A percentile compares a stretch with the other conserved stretches of the same genome.
phyloP scores from a whole-genome alignment of 2,797 vertebrate genomes.

The Sternarchorhynchus goeldii region DNA sequence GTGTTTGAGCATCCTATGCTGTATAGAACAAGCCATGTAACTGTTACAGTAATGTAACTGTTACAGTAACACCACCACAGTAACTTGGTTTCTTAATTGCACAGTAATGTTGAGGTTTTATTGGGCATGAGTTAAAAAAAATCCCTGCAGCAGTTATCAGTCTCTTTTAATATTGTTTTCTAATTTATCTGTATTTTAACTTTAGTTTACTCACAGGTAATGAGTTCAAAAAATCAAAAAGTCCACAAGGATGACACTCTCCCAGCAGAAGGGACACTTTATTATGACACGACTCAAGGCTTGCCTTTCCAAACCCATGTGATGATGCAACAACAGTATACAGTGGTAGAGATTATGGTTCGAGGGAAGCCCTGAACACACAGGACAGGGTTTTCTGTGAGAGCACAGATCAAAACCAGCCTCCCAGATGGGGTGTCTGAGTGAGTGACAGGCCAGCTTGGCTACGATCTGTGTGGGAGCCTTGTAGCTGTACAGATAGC shows the following conservation, averaged over 20 bases:
- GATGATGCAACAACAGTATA: background rate
- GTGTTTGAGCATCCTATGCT: too few relatives aligned
- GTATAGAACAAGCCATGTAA: too few relatives aligned
- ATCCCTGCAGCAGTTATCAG: background rate
- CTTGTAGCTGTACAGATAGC: constrained; percentile 41
- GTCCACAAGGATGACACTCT: background rate
- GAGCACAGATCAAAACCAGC: constrained; percentile 17
- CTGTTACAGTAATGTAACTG: too few relatives aligned
- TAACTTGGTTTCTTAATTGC: background rate
- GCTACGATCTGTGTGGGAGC: background rate
- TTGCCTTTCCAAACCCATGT: background rate
- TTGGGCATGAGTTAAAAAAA: background rate
- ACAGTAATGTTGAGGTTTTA: background rate
- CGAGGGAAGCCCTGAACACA: constrained; percentile 30
- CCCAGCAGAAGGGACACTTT: background rate
- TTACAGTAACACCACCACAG: too few relatives aligned
- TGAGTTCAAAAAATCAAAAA: background rate
- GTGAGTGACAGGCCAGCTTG: background rate
- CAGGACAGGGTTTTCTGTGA: constrained; percentile 21
- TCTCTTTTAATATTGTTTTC: background rate
- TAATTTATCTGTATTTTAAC: too few relatives aligned
- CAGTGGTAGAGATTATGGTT: constrained; percentile 21
- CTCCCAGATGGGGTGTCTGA: constrained; percentile 15
- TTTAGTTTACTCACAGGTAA: background rate
- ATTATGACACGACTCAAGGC: background rate